Evolutionary conservation across 1,140 invertebrate species (phyloP), one percentile per base, ranked within the genome.

Genomic region (Lordiphosa stackelbergi): DNA sequence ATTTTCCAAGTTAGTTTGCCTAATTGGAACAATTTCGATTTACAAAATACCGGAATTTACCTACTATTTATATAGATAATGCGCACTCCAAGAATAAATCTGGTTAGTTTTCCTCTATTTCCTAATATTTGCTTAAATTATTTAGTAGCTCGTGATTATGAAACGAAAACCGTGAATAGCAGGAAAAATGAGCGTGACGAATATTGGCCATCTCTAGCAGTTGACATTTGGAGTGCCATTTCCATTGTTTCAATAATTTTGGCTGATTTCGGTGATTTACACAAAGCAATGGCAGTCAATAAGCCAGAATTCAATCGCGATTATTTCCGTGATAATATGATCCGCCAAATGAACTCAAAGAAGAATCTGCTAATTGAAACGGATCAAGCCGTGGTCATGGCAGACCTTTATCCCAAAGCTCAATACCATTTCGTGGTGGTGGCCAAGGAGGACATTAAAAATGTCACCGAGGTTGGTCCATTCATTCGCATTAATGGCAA

Each of bases 361-460:
- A 8, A 31, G 2, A 36, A 59, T 19, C 11, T 71, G 1, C 43
- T 83, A 2, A 69, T 83, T 19, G 57, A 77, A 54, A 63, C 19
- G 19, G 68, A 73, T 42, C 57, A 2, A 5, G 73, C 78, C 2
- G 43, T 51, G 5, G 77, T 83, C 1, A 49, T 83, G 4, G 56
- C 59, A 9, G 61, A 56, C 10, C n/a, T n/a, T 9, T 84, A 53
- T 19, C 78, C 77, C 1, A 83, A 83, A 31, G 66, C 73, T 0
- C 56, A 77, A 12, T 83, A 63, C 28, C 77, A 83, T 38, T 83
- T 69, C 58, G 34, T 68, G 1, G 53, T 83, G 11, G 41, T 84
- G 5, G 12, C 55, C 8, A 83, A 70, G 13, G 69, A 66, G 1
- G 55, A 77, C 1, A 36, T 84, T 1, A 3, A 28, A 0, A 64